Base-by-base conservation (phyloP, 2,888 invertebrate species). In the Sarcophaga rosellei region DNA sequence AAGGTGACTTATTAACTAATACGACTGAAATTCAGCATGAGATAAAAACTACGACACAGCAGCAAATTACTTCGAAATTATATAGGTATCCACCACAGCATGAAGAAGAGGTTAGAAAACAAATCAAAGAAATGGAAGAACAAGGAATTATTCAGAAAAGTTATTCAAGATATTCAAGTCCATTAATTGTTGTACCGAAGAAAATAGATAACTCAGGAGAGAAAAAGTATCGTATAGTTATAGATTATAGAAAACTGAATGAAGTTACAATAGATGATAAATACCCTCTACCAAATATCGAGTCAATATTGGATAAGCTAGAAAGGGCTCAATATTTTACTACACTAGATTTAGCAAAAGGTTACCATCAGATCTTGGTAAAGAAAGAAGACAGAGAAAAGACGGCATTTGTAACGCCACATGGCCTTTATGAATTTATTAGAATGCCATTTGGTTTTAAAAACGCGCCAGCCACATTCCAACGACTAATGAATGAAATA, bases 1-100 rank as follows among this genome's bases (percentile, higher is more conserved):
- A 79, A 69, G 69, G 69, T 8, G 61, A 69, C 35, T 12, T 11
- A 47, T 53, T 78, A 6, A 75, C 65, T 4, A 57, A 15, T 20
- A 75, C 75, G 6, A 78, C 15, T 3, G 53, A 53, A 25, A 78
- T 70, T 20, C 45, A 79, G 17, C 72, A 79, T 79, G 65, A 79
- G 23, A 79, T 72, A 10, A 70, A 15, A 35, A 70, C 79, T 12
- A 65, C 59, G 17, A 84, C 62, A 0, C 12, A 79, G 0, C 21
- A 86, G 53, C 57, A 86, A n/a, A 83, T 81, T 3, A 83, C 84
- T 23, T 75, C 69, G 0, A 81, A 81, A 72, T 57, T 87, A 68
- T 84, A 87, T 21, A 63, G 81, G 23, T 87, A 84, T 15, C 77
- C 81, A 1, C 81, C 70, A 1, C 81, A 86, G 72, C 80, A 86